Evolutionary conservation across 1,140 invertebrate genomes (phyloP).

Genomic region (Tetragnatha versicolor): DNA sequence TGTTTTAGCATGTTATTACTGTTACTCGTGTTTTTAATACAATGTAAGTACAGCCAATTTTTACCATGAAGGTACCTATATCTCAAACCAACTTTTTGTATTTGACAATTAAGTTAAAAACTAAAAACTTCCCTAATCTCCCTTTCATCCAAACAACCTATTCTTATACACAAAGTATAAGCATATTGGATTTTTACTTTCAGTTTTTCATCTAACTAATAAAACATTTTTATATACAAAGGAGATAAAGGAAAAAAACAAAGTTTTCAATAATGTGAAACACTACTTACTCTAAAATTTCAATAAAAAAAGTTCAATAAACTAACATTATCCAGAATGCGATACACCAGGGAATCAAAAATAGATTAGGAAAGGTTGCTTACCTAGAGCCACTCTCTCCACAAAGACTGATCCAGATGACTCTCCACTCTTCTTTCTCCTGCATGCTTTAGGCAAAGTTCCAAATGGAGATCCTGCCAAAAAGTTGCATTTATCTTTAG

Average conservation of each 20-base stretch:
- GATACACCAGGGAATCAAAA: conserved; percentile 17
- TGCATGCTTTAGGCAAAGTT: conserved; percentile 43
- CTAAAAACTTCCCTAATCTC: no score
- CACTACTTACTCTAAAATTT: not conserved
- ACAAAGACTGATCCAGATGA: conserved; percentile 49
- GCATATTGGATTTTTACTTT: no score
- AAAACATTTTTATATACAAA: not conserved
- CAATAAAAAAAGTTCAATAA: not conserved
- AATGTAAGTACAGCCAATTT: no score
- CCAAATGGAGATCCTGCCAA: conserved; percentile 50
- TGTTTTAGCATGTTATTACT: no score
- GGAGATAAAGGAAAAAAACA: not conserved
- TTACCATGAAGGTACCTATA: no score
- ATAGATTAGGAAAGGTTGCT: not conserved
- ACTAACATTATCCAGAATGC: not conserved
- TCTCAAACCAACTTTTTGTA: no score
- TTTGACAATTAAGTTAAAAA: no score
- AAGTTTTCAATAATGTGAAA: not conserved
- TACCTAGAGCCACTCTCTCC: conserved; percentile 50
- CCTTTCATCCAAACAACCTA: no score
- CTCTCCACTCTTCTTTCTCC: conserved; percentile 53
- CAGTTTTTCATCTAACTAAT: not conserved
- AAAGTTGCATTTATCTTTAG: conserved; percentile 28
- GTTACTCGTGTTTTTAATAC: no score
- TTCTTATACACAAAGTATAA: no score